Evolutionary conservation across 2,888 invertebrate genomes (phyloP).

Genomic region (Xanthostigma xanthostigma): DNA sequence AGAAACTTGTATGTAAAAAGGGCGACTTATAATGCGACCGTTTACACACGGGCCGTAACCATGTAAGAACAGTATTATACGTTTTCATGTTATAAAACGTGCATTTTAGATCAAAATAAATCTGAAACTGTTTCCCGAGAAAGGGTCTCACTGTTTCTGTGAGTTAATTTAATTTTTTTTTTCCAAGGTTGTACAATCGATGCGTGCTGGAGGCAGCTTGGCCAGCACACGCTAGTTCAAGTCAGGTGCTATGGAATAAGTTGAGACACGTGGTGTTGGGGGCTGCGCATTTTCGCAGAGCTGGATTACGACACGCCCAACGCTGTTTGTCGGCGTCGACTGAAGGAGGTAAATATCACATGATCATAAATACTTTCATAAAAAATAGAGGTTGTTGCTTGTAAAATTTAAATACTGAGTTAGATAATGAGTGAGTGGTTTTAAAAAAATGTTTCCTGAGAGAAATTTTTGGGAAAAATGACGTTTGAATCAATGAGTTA

Average conservation of each 20-base stretch:
- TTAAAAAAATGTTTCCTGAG: no score
- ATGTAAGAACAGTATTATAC: not conserved
- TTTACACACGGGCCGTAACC: no score
- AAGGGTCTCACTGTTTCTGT: not conserved
- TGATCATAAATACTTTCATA: not conserved
- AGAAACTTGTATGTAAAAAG: no score
- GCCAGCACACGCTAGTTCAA: constrained; percentile 57
- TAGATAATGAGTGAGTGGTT: no score
- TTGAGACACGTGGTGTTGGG: constrained; percentile 82
- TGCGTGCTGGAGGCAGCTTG: constrained; percentile 89
- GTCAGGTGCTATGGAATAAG: constrained; percentile 85
- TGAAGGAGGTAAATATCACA: constrained; percentile 24
- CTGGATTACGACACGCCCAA: constrained; percentile 46
- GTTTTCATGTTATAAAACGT: not conserved
- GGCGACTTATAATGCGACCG: no score
- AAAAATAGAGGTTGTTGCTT: no score
- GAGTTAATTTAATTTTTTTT: not conserved
- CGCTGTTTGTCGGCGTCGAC: constrained; percentile 33
- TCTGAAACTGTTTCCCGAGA: no score
- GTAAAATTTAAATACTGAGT: no score
- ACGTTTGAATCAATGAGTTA: no score
- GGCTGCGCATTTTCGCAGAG: constrained; percentile 74
- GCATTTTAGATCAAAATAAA: no score
- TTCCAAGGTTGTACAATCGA: constrained; percentile 44
- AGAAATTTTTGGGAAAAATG: no score